Evolutionary conservation across 2,797 vertebrate species (phyloP).

Genomic region (Sardinella longiceps): DNA sequence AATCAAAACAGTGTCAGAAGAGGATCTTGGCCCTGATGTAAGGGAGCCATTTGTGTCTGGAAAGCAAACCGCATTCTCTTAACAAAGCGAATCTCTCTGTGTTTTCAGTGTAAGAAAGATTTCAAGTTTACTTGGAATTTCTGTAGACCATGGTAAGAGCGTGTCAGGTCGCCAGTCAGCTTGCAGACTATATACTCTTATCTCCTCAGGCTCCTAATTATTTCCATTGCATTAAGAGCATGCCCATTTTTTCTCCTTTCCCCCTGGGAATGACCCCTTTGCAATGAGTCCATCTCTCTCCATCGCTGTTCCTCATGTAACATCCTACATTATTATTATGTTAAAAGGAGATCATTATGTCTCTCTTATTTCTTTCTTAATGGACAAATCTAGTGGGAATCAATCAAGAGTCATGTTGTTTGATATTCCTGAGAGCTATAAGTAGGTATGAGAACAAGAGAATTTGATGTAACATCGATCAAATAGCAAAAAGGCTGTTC

Average conservation of each 20-base stretch:
- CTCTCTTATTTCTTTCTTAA: neutral
- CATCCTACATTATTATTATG: slow-evolving; percentile 40
- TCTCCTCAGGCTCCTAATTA: slow-evolving; percentile 60
- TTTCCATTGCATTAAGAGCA: slow-evolving; percentile 62
- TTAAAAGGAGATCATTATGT: neutral
- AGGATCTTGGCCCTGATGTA: neutral
- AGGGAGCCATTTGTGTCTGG: neutral
- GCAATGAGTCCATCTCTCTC: slow-evolving; percentile 52
- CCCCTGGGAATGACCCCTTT: slow-evolving; percentile 55
- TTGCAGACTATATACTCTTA: slow-evolving; percentile 52
- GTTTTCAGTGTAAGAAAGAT: slow-evolving; percentile 99
- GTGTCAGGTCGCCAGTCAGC: slow-evolving; percentile 81
- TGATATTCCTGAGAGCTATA: too few relatives aligned
- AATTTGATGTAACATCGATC: too few relatives aligned
- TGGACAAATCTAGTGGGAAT: too few relatives aligned
- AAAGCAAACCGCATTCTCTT: neutral
- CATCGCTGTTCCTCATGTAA: slow-evolving; percentile 55
- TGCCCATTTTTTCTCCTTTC: slow-evolving; percentile 59
- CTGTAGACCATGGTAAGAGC: slow-evolving; percentile 99
- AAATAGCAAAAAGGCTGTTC: too few relatives aligned
- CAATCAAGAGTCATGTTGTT: too few relatives aligned
- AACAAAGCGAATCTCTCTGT: slow-evolving; percentile 81
- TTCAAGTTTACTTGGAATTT: slow-evolving; percentile 99
- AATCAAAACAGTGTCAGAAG: neutral
- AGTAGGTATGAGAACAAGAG: too few relatives aligned